A percentile compares a stretch with the other conserved stretches of the same genome.
phyloP scores from a whole-genome alignment of 2,113 vertebrate species.

The Pangasianodon hypophthalmus region DNA sequence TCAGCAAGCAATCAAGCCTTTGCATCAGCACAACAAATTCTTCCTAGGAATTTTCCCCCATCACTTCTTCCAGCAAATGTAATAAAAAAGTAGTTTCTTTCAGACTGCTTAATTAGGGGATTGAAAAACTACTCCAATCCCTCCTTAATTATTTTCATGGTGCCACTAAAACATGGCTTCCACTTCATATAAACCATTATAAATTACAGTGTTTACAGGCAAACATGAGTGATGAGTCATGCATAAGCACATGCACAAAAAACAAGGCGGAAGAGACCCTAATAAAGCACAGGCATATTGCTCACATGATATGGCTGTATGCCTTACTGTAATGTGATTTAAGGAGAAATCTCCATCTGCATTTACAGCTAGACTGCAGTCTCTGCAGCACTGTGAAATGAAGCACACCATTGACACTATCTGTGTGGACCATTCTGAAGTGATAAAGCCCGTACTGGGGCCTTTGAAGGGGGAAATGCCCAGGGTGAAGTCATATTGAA shows the following conservation, averaged over 20 bases:
- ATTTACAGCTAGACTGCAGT: conserved; percentile 2
- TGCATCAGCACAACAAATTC: conserved; percentile 36
- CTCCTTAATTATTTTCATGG: neutral
- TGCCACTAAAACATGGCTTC: conserved; percentile 4
- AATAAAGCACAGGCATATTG: neutral
- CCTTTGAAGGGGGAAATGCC: neutral
- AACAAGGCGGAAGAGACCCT: neutral
- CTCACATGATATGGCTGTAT: neutral
- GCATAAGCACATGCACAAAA: neutral
- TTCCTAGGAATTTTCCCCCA: conserved; percentile 19
- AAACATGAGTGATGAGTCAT: conserved; percentile 16
- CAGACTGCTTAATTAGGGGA: conserved; percentile 31
- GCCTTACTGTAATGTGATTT: conserved; percentile 36
- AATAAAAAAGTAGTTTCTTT: conserved; percentile 21
- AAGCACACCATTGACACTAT: neutral
- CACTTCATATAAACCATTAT: neutral
- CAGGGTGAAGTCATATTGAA: neutral
- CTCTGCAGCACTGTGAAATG: neutral
- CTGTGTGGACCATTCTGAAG: neutral
- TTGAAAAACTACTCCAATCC: neutral
- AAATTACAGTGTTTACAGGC: conserved; percentile 3
- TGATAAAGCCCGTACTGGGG: neutral
- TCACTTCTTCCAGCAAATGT: neutral
- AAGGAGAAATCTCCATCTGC: conserved; percentile 4
- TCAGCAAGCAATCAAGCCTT: conserved; percentile 38